Evolutionary conservation across 2,113 vertebrate species (phyloP), one percentile per base, ranked within the genome.

Genomic region (Hemichromis elongatus): DNA sequence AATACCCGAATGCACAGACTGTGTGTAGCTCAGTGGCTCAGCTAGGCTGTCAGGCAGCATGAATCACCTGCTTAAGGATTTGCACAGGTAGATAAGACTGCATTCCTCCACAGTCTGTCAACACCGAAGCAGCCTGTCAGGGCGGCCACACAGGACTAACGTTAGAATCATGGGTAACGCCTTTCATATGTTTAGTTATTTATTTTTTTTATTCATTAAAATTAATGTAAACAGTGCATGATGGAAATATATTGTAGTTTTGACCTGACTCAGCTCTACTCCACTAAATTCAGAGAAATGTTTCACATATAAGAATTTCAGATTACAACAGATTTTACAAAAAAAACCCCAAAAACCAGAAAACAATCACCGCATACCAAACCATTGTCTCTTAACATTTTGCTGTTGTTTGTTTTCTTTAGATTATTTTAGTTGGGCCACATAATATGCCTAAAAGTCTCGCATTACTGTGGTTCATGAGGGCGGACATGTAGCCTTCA

Each of bases 311-410:
- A 70, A 16, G 10, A 45, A 26, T 18, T 0, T 61, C 16, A 42
- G 37, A 42, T 3, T 68, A 42, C 1, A 3, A 40, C 61, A 42
- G 3, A 45, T 10, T 18, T 45, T 9, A 68, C 7, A 68, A 24
- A 14, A 11, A 40, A 21, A 40, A 40, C 0, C 9, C 37, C 42
- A 24, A 7, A 47, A 16, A 14, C 2, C 7, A 2, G 1, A 13
- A 7, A 59, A 9, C 7, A 68, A 68, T 16, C n/a, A 10, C n/a
- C 63, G 9, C 1, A 0, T 16, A 16, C 0, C 0, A 3, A 66
- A 68, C 9, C 0, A 68, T 5, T 14, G 12, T 16, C 33, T 66
- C 1, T 7, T 40, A 68, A 40, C n/a, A 68, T 40, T 68, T 40
- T 40, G 61, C 0, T 40, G n/a, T 9, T 68, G 33, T 40, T 66